phyloP scores from a whole-genome alignment of 2,113 vertebrate genomes.

The Leptocoma aspasia region DNA sequence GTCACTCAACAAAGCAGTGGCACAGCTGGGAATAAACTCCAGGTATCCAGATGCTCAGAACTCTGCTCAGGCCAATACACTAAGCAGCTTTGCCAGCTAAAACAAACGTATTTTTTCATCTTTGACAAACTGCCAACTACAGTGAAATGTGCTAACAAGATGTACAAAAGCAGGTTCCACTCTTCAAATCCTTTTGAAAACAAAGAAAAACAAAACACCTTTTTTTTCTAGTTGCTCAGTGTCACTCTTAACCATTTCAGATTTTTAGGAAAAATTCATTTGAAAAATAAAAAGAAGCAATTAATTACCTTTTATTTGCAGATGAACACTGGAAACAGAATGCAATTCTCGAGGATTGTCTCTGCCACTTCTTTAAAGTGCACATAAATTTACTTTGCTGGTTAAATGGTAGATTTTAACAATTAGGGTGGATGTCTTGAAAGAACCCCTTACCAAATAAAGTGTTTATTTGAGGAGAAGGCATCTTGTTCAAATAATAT shows the following conservation, averaged over 20 bases:
- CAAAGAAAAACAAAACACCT: background rate
- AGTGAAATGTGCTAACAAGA: slow-evolving; percentile 8
- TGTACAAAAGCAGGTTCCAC: background rate
- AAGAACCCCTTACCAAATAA: slow-evolving; percentile 12
- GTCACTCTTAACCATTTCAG: background rate
- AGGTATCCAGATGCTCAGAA: background rate
- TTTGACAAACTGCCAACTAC: background rate
- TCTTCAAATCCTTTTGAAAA: background rate
- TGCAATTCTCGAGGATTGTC: background rate
- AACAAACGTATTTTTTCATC: background rate
- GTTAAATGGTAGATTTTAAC: slow-evolving; percentile 8
- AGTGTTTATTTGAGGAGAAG: slow-evolving; percentile 14
- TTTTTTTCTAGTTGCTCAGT: background rate
- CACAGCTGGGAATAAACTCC: background rate
- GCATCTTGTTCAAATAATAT: slow-evolving; percentile 36
- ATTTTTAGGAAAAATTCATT: slow-evolving; percentile 39
- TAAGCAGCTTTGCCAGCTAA: background rate
- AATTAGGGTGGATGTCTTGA: background rate
- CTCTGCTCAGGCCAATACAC: background rate
- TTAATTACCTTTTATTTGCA: slow-evolving; percentile 50
- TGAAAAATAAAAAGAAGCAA: background rate
- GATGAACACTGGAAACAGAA: slow-evolving; percentile 23
- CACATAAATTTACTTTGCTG: background rate
- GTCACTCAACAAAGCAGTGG: background rate
- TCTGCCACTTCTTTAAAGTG: background rate